Evolutionary conservation across 2,888 invertebrate genomes (phyloP).

Genomic region (Mylabris sibirica): DNA sequence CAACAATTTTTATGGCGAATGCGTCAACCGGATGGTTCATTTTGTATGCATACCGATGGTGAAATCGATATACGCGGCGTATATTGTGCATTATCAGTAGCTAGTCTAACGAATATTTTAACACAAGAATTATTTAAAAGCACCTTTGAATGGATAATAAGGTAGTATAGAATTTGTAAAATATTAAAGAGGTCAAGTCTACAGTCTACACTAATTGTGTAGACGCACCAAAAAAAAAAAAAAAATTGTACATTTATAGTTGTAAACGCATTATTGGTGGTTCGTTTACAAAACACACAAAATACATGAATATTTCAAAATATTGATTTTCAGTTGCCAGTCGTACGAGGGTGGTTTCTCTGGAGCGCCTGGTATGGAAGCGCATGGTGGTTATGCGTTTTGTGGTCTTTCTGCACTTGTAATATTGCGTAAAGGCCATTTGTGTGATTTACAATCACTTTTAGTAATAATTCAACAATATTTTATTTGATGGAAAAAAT

Average conservation of each 20-base stretch:
- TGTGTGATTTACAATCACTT: conserved; percentile 79
- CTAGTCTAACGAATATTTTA: conserved; percentile 83
- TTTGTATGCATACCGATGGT: conserved; percentile 89
- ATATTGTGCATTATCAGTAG: conserved; percentile 95
- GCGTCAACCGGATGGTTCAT: conserved; percentile 86
- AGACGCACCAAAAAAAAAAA: no score
- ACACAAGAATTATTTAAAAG: conserved; percentile 80
- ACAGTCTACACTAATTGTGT: no score
- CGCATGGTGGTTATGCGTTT: conserved; percentile 99
- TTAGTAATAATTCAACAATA: conserved; percentile 62
- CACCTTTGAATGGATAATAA: conserved; percentile 90
- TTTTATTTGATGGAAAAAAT: conserved; percentile 5
- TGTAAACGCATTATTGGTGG: no score
- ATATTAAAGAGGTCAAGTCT: neutral
- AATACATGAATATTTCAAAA: neutral
- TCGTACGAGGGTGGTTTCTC: conserved; percentile 99
- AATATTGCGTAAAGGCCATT: conserved; percentile 76
- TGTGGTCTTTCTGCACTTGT: conserved; percentile 93
- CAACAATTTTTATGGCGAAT: conserved; percentile 81
- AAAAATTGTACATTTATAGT: no score
- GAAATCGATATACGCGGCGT: conserved; percentile 94
- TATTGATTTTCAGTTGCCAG: conserved; percentile 74
- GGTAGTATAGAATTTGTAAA: conserved; percentile 54
- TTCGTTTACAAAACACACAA: no score
- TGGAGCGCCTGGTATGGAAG: conserved; percentile 93